Evolutionary conservation across 2,797 vertebrate species (phyloP).

Genomic region (Sternarchorhynchus goeldii): DNA sequence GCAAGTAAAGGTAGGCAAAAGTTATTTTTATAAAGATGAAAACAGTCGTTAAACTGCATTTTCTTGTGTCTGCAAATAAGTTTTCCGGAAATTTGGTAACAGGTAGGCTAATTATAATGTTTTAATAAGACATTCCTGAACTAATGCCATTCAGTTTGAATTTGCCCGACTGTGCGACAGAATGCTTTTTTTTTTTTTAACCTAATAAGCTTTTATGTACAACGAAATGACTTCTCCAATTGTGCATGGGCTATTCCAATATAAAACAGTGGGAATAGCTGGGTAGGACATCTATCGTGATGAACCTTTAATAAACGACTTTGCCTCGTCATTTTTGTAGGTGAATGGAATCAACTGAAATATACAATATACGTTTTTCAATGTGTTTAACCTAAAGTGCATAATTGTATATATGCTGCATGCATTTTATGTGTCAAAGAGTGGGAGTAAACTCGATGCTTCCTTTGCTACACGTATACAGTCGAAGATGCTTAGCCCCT

Average conservation of each 20-base stretch:
- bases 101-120: background rate
- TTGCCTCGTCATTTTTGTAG: background rate
- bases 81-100: background rate
- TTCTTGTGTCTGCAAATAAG: background rate
- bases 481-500: constrained; percentile 41
- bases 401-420: no score
- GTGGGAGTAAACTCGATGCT: background rate
- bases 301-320: background rate
- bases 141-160: background rate
- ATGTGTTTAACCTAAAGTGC: no score
- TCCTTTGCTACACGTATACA: constrained; percentile 56
- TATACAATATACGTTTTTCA: no score
- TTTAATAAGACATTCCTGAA: background rate
- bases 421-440: background rate
- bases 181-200: background rate
- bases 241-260: background rate
- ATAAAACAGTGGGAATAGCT: background rate
- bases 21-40: background rate
- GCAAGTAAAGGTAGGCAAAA: background rate
- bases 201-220: background rate
- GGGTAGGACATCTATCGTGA: no score
- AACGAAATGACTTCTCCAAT: background rate
- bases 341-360: no score
- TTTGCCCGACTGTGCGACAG: background rate
- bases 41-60: background rate